Evolutionary conservation across 1,140 invertebrate species (phyloP).

Genomic region (Panagrolaimus sp.): DNA sequence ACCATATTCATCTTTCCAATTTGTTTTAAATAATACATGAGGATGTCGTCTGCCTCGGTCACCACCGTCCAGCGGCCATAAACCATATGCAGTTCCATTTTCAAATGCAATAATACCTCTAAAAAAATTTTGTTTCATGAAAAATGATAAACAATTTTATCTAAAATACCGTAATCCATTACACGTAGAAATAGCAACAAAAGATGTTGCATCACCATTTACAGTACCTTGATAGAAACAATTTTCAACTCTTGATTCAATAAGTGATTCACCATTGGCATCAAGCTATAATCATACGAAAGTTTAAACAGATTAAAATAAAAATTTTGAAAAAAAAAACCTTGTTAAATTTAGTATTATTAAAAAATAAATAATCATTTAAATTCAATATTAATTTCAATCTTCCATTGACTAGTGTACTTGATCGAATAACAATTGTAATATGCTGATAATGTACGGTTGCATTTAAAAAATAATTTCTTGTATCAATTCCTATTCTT

Average conservation of each 20-base stretch:
- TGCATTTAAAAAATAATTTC: slow-evolving; percentile 54
- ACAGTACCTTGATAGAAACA: slow-evolving; percentile 56
- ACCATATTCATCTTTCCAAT: slow-evolving; percentile 43
- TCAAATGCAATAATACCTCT: slow-evolving; percentile 53
- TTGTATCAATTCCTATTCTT: slow-evolving; percentile 56
- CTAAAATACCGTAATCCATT: slow-evolving; percentile 47
- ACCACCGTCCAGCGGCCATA: slow-evolving; percentile 57
- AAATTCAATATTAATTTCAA: slow-evolving; percentile 50
- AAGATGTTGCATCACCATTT: slow-evolving; percentile 47
- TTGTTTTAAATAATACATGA: slow-evolving; percentile 47
- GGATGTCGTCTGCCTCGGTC: slow-evolving; percentile 51
- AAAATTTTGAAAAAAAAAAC: slow-evolving; percentile 23
- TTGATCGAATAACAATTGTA: slow-evolving; percentile 46
- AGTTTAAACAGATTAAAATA: not conserved
- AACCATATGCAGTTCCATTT: slow-evolving; percentile 54
- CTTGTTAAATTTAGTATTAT: slow-evolving; percentile 51
- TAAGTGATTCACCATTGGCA: slow-evolving; percentile 35
- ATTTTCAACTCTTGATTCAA: slow-evolving; percentile 47
- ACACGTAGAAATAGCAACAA: slow-evolving; percentile 56
- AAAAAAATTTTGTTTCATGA: not conserved
- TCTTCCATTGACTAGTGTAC: slow-evolving; percentile 24
- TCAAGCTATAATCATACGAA: slow-evolving; percentile 37
- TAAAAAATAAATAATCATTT: slow-evolving; percentile 51
- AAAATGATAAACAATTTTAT: slow-evolving; percentile 20
- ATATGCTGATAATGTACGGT: slow-evolving; percentile 53